These are phyloP conservation scores for Sinocyclocheilus anophthalmus DNA, from an alignment of 2,113 vertebrate species.

Conservation along the genomic window DNA sequence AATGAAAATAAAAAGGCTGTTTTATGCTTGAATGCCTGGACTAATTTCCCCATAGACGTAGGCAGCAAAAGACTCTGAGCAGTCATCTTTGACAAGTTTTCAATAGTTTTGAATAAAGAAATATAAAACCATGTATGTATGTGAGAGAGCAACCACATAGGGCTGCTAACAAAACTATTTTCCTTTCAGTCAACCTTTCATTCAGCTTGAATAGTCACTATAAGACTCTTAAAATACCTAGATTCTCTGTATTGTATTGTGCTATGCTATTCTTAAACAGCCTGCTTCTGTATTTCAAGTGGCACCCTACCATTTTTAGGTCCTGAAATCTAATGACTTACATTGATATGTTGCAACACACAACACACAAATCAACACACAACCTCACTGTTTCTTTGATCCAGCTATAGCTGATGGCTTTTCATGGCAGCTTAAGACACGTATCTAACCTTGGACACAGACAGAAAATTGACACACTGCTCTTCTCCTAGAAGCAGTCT, in stretches of 20 bases:
- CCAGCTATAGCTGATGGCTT: neutral
- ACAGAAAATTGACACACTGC: constrained; percentile 27
- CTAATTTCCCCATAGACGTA: constrained; percentile 40
- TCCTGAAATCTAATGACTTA: neutral
- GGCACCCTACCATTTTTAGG: neutral
- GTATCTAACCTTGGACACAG: constrained; percentile 20
- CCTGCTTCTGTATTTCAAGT: constrained; percentile 4
- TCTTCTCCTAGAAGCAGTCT: constrained; percentile 22
- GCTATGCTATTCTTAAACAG: neutral
- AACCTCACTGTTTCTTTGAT: neutral
- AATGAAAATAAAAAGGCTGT: constrained; percentile 37
- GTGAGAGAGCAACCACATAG: constrained; percentile 1
- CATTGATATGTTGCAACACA: neutral
- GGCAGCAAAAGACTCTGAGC: neutral
- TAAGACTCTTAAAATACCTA: neutral
- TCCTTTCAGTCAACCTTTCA: neutral
- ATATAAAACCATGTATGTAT: neutral
- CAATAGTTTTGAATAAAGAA: neutral
- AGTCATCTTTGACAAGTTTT: neutral
- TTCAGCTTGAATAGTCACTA: neutral
- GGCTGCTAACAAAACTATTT: constrained; percentile 1
- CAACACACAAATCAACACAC: neutral
- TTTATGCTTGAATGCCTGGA: constrained; percentile 33
- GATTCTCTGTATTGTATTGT: neutral
- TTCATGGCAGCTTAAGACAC: neutral